phyloP scores from a whole-genome alignment of 2,113 vertebrate species.

The Dasyurus viverrinus region DNA sequence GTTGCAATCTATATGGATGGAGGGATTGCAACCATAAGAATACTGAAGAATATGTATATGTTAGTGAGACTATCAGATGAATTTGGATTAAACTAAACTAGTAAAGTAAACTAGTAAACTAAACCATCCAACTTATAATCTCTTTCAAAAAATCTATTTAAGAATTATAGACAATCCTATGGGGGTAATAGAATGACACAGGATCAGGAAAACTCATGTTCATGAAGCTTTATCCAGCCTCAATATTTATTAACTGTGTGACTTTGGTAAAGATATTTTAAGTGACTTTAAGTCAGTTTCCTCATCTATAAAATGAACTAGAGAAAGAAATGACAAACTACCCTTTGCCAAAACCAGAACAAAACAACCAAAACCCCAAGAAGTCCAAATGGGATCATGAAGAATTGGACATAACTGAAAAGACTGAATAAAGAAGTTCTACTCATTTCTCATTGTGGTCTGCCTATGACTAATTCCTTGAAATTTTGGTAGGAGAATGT shows the following conservation, averaged over 20 bases:
- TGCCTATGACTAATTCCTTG: not conserved
- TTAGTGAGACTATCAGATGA: not conserved
- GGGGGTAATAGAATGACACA: no score
- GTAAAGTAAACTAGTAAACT: no score
- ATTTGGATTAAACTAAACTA: not conserved
- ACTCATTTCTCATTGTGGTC: not conserved
- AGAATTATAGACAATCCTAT: not conserved
- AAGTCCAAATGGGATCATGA: not conserved
- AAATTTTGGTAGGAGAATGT: not conserved
- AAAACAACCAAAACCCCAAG: not conserved
- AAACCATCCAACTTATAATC: no score
- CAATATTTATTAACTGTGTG: not conserved
- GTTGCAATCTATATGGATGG: not conserved
- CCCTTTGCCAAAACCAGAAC: not conserved
- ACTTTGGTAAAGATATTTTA: not conserved
- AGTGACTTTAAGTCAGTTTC: no score
- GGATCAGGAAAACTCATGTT: not conserved
- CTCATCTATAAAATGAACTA: not conserved
- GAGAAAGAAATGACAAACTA: not conserved
- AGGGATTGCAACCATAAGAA: not conserved
- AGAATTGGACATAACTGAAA: not conserved
- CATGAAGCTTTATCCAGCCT: not conserved
- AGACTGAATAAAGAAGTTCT: not conserved
- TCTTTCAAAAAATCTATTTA: not conserved
- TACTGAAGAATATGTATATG: not conserved